Base-by-base conservation (phyloP, 2,113 vertebrate genomes). In the Cygnus buccinator region DNA sequence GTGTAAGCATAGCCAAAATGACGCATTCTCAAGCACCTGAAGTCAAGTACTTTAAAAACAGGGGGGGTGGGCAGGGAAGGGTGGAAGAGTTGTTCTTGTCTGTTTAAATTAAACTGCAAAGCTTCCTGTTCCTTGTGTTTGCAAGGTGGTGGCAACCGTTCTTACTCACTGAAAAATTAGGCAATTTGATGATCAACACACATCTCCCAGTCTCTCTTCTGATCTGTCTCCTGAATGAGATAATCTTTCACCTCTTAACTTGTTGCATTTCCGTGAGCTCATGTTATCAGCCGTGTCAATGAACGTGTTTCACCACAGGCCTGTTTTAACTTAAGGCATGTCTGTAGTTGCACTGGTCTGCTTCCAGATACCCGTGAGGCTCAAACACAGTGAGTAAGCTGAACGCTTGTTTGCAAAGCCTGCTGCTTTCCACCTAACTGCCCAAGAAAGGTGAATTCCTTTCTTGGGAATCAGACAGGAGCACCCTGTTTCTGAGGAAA, bases 201-300 rank as follows among this genome's bases (percentile, higher is more conserved):
- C 50, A 39, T 71, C 28, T 94, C 55, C 29, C 28, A 61, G 55
- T 16, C 57, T 67, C 48, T 92, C 54, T 12, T 75, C 33, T 52
- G 76, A 65, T 79, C 59, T 59, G 21, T 67, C 29, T 85, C 33
- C 29, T 29, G 77, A 80, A 65, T 10, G 41, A 66, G 44, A 15
- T 66, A 12, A 65, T 74, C 46, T 74, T 65, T 94, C 62, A 82
- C 18, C 35, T 85, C 58, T 55, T 35, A 26, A 63, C 46, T 35
- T 44, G 20, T 57, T 94, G 16, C 5, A 1, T 80, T 31, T 15
- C 44, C 0, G 0, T 44, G 62, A 91, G 35, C 55, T 77, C 2
- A 1, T 41, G 76, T 57, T 80, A 18, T 41, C 0, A 1, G 16
- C 37, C 41, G 16, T 79, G 44, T 44, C 54, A 59, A 4, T 44